phyloP scores from a whole-genome alignment of 2,113 vertebrate genomes.

The Menura novaehollandiae region DNA sequence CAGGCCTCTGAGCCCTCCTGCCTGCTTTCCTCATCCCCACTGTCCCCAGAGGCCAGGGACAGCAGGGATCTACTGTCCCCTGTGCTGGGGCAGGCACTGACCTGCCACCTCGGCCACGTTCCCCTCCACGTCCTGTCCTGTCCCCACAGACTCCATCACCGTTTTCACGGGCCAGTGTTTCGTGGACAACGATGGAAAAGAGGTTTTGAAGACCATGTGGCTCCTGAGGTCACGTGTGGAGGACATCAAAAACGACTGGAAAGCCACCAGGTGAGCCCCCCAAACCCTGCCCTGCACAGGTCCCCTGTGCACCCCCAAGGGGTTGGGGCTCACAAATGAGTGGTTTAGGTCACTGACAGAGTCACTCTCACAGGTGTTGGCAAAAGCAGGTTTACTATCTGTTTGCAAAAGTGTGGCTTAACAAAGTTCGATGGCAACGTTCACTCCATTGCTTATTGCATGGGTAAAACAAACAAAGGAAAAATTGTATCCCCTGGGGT shows the following conservation, averaged over 20 bases:
- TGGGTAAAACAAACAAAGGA: not conserved
- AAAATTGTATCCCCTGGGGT: not conserved
- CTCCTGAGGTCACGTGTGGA: not conserved
- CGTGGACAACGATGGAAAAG: accelerated
- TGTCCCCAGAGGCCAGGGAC: no score
- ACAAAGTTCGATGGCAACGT: accelerated
- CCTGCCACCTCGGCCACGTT: accelerated
- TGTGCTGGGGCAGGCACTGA: not conserved
- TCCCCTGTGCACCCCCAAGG: accelerated
- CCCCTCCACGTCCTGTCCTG: not conserved
- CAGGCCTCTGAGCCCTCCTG: not conserved
- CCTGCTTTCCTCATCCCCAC: not conserved
- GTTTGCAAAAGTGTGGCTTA: not conserved
- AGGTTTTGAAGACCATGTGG: slow-evolving; percentile 25
- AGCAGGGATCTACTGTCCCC: accelerated
- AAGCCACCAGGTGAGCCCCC: not conserved
- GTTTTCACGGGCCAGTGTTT: slow-evolving; percentile 53
- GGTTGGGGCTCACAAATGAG: accelerated
- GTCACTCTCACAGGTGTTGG: not conserved
- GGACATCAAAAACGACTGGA: accelerated
- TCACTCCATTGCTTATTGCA: not conserved
- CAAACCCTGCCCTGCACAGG: not conserved
- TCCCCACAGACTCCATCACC: not conserved
- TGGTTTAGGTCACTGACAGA: not conserved
- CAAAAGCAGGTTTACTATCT: not conserved